These are phyloP conservation scores for Notolepis coatsorum DNA, from an alignment of 2,797 vertebrate genomes.

Conservation along the genomic window DNA sequence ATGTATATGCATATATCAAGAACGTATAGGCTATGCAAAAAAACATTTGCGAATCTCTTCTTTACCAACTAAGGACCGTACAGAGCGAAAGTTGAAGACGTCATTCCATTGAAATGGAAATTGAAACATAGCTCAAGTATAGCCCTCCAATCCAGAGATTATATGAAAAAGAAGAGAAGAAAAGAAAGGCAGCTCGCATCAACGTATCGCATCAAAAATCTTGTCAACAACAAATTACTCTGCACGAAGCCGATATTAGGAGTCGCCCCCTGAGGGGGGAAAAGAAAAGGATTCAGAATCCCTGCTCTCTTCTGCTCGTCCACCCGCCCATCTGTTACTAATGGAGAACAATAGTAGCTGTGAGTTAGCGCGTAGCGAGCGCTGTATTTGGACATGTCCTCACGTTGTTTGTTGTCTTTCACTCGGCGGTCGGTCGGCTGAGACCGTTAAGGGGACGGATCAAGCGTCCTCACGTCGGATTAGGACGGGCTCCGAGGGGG, in stretches of 20 bases:
- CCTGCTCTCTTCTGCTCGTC: background rate
- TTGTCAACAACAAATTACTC: background rate
- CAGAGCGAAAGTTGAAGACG: conserved; percentile 3
- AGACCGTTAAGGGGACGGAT: conserved; percentile 49
- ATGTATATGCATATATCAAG: too few species aligned
- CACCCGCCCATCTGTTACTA: conserved; percentile 14
- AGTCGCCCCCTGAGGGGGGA: background rate
- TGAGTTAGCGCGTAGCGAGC: conserved; percentile 25
- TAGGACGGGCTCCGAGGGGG: conserved; percentile 61
- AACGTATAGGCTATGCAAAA: conserved; percentile 5
- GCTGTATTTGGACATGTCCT: conserved; percentile 52
- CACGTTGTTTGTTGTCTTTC: conserved; percentile 54
- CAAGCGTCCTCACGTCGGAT: conserved; percentile 56
- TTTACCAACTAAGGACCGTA: conserved; percentile 14
- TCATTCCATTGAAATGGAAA: background rate
- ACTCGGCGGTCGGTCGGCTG: conserved; percentile 25
- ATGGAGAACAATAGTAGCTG: background rate
- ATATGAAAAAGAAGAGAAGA: too few species aligned
- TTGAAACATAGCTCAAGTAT: background rate
- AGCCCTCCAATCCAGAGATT: background rate
- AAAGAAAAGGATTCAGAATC: background rate
- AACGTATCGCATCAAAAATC: too few species aligned
- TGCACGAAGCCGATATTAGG: background rate
- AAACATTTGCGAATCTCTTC: too few species aligned
- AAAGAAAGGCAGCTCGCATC: too few species aligned